Evolutionary conservation across 2,797 vertebrate species (phyloP).

Genomic region (Sebastolobus alascanus): DNA sequence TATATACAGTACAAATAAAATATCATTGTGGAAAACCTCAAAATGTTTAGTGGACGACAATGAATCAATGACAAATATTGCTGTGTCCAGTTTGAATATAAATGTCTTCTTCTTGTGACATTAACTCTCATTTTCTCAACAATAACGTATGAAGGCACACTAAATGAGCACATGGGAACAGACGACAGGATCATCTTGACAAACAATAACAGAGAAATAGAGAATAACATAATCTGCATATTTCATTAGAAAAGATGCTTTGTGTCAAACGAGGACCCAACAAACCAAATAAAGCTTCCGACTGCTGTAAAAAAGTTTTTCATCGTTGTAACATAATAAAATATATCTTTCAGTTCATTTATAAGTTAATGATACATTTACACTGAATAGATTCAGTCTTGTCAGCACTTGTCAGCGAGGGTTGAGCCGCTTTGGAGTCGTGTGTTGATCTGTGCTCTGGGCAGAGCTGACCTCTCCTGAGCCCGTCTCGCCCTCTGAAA

Average conservation of each 20-base stretch:
- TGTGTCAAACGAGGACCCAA: slow-evolving; percentile 48
- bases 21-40: slow-evolving; percentile 16
- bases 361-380: slow-evolving; percentile 89
- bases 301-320: slow-evolving; percentile 74
- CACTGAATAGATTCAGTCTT: slow-evolving; percentile 65
- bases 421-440: slow-evolving; percentile 88
- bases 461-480: slow-evolving; percentile 90
- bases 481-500: slow-evolving; percentile 88
- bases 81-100: slow-evolving; percentile 19
- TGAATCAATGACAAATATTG: slow-evolving; percentile 2
- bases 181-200: neutral
- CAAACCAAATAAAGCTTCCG: slow-evolving; percentile 53
- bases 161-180: slow-evolving; percentile 11
- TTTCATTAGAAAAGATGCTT: slow-evolving; percentile 50
- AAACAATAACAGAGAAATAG: neutral
- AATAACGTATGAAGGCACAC: slow-evolving; percentile 44
- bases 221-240: slow-evolving; percentile 35
- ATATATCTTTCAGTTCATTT: slow-evolving; percentile 82
- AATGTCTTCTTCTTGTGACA: neutral
- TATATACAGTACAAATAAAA: slow-evolving; percentile 56
- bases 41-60: slow-evolving; percentile 12
- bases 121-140: slow-evolving; percentile 21
- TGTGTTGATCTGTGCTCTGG: slow-evolving; percentile 82
- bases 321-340: slow-evolving; percentile 81
- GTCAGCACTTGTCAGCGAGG: slow-evolving; percentile 90